These are phyloP conservation scores for Urosaurus nigricauda DNA, from an alignment of 2,797 vertebrate species.

Conservation along the genomic window DNA sequence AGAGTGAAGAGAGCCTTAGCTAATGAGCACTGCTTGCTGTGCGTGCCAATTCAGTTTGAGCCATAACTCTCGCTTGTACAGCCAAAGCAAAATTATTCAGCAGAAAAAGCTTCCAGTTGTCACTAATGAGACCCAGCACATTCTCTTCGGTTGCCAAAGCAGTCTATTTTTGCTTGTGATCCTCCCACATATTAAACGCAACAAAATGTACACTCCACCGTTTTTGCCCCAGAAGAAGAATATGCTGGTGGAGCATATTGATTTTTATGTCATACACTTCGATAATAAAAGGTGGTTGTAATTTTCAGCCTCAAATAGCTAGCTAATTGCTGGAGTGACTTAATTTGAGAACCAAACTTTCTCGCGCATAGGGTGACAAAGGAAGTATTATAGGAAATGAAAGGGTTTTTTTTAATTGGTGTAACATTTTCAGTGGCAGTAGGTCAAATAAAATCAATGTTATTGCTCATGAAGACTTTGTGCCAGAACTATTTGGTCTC, in stretches of 20 bases:
- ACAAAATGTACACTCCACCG: not conserved
- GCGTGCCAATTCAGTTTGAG: slow-evolving; percentile 38
- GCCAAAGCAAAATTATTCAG: slow-evolving; percentile 21
- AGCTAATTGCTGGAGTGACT: not conserved
- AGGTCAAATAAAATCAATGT: not conserved
- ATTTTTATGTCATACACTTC: not conserved
- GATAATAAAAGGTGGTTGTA: not conserved
- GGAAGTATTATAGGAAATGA: not conserved
- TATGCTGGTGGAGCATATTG: not conserved
- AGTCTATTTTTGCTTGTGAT: slow-evolving; percentile 24
- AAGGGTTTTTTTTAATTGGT: not conserved
- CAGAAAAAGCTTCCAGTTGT: slow-evolving; percentile 30
- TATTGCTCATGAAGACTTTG: not conserved
- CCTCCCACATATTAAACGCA: not conserved
- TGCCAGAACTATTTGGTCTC: not conserved
- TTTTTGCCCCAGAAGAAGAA: not conserved
- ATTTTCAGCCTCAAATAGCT: not conserved
- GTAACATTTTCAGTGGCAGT: not conserved
- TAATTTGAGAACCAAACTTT: not conserved
- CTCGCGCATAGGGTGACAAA: not conserved
- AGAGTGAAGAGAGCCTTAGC: slow-evolving; percentile 57
- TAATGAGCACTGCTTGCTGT: slow-evolving; percentile 66
- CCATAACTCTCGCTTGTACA: slow-evolving; percentile 17
- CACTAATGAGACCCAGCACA: slow-evolving; percentile 33
- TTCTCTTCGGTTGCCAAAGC: not conserved